Evolutionary conservation across 1,140 invertebrate genomes (phyloP).

Genomic region (Atta cephalotes): DNA sequence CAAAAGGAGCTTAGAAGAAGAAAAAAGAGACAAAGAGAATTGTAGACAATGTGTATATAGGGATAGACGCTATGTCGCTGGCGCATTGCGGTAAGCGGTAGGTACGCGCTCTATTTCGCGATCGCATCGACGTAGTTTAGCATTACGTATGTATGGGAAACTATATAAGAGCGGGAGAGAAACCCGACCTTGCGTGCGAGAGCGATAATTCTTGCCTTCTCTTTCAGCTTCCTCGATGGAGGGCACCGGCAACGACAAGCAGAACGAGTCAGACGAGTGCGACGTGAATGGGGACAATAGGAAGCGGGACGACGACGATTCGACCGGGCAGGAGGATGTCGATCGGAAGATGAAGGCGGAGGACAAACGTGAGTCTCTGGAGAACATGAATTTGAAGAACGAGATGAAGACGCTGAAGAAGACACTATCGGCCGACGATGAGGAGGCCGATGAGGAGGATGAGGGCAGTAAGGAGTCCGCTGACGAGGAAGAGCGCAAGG

Average conservation of each 20-base stretch:
- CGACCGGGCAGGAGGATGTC: conserved; percentile 63
- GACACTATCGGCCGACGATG: conserved; percentile 70
- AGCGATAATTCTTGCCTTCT: conserved; percentile 15
- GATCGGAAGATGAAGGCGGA: conserved; percentile 50
- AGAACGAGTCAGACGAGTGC: conserved; percentile 80
- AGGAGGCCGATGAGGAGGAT: conserved; percentile 70
- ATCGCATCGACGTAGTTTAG: conserved; percentile 49
- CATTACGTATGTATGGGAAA: background rate
- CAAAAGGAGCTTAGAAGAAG: too few relatives aligned
- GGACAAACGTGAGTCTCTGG: conserved; percentile 68
- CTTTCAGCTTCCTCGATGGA: conserved; percentile 82
- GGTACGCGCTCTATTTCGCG: conserved; percentile 68
- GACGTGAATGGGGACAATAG: conserved; percentile 70
- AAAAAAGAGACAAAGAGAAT: background rate
- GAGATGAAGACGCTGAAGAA: conserved; percentile 61
- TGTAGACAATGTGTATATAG: background rate
- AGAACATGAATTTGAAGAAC: conserved; percentile 59
- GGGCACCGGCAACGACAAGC: conserved; percentile 79
- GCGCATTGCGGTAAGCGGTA: conserved; percentile 57
- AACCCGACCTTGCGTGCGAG: background rate
- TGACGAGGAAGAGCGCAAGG: conserved; percentile 69
- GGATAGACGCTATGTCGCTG: conserved; percentile 28
- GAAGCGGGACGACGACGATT: conserved; percentile 47
- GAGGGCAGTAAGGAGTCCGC: conserved; percentile 68
- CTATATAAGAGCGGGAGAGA: background rate